A percentile compares a stretch with the other conserved stretches of the same genome.
These are phyloP conservation scores for Sphaerophoria rueppellii DNA, from an alignment of 2,888 invertebrate species.

Conservation along the genomic window DNA sequence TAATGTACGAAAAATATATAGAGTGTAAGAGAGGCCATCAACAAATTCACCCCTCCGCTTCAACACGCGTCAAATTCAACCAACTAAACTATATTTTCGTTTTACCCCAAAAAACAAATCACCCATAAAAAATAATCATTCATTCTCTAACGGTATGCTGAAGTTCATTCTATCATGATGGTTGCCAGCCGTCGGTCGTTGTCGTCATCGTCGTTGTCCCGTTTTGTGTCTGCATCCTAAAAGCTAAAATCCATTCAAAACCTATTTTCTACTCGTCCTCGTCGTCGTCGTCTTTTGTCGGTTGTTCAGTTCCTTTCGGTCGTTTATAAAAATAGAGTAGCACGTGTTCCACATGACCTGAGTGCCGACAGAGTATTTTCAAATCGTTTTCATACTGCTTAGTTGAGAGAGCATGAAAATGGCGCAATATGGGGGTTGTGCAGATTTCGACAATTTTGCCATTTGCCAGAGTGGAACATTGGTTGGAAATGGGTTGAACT, in stretches of 20 bases:
- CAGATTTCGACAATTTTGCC: background rate
- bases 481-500: conserved; percentile 3
- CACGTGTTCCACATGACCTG: conserved; percentile 65
- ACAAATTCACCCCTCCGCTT: conserved; percentile 8
- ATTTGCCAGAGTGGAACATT: background rate
- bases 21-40: conserved; percentile 11
- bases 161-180: conserved; percentile 11
- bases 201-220: no score
- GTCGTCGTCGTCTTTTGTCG: no score
- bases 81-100: conserved; percentile 56
- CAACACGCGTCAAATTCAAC: conserved; percentile 12
- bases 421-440: conserved; percentile 6
- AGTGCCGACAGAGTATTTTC: conserved; percentile 35
- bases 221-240: conserved; percentile 15
- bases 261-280: background rate
- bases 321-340: conserved; percentile 27
- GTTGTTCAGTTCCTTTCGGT: no score
- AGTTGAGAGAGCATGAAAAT: background rate
- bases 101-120: conserved; percentile 66
- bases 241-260: conserved; percentile 12
- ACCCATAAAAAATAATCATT: conserved; percentile 71
- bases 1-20: conserved; percentile 6
- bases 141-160: conserved; percentile 59
- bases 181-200: background rate
- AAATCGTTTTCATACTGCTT: conserved; percentile 14